A percentile compares a stretch with the other conserved stretches of the same genome.
These are phyloP conservation scores for Drosophila persimilis DNA, from an alignment of 1,140 invertebrate genomes.

Conservation along the genomic window DNA sequence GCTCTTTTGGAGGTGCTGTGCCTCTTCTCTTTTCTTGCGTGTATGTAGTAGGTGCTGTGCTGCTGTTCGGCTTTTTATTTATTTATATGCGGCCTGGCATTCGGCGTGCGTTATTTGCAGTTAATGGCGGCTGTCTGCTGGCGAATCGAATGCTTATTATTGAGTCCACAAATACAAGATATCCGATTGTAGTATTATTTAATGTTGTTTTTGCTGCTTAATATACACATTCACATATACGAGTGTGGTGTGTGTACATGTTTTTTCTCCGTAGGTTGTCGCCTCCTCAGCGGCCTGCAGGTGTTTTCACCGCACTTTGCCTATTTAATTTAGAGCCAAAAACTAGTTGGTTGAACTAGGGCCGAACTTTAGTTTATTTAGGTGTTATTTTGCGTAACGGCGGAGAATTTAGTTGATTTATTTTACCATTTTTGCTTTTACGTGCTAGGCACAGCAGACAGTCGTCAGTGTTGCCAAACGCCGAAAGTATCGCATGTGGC, in stretches of 20 bases:
- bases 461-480: constrained; percentile 38
- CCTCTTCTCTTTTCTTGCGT: constrained; percentile 11
- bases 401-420: constrained; percentile 22
- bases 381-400: constrained; percentile 8
- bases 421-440: constrained; percentile 54
- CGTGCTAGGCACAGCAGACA: constrained; percentile 50
- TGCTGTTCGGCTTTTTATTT: constrained; percentile 35
- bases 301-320: background rate
- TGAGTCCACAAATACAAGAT: constrained; percentile 1
- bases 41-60: constrained; percentile 15
- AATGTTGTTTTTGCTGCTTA: constrained; percentile 30
- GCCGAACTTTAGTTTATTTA: background rate
- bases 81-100: constrained; percentile 40
- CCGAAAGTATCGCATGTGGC: constrained; percentile 36
- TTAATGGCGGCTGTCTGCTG: constrained; percentile 25
- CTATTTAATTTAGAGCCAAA: no score
- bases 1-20: constrained; percentile 30
- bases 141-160: constrained; percentile 25
- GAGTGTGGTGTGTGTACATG: background rate
- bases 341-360: constrained; percentile 9
- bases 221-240: constrained; percentile 27
- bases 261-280: constrained; percentile 1
- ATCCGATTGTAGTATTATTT: constrained; percentile 24
- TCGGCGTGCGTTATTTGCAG: constrained; percentile 30
- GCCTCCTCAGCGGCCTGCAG: background rate